A percentile compares a stretch with the other conserved stretches of the same genome.
These are phyloP conservation scores for Capreolus pygargus DNA, from an alignment of 2,113 vertebrate species.

Conservation along the genomic window DNA sequence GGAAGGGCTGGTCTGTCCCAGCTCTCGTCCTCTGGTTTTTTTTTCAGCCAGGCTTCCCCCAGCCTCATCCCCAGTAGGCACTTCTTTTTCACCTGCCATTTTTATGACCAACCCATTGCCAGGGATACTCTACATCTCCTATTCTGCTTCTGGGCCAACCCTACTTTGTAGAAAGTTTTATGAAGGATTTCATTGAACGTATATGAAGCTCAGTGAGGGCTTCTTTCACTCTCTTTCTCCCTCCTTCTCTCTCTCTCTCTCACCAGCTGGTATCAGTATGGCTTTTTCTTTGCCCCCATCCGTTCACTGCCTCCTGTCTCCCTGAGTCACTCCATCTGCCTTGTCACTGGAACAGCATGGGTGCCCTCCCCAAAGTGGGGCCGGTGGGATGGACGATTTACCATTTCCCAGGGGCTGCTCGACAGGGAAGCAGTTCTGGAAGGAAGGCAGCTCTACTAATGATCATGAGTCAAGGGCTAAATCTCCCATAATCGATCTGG, in stretches of 20 bases:
- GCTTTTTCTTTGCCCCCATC: slow-evolving; percentile 44
- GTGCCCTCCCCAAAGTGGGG: neutral
- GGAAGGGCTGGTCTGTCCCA: neutral
- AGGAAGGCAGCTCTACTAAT: neutral
- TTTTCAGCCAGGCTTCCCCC: neutral
- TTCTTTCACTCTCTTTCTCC: neutral
- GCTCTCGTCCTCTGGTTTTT: neutral
- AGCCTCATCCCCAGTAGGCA: neutral
- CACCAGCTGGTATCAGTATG: slow-evolving; percentile 34
- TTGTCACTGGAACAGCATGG: slow-evolving; percentile 52
- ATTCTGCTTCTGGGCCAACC: neutral
- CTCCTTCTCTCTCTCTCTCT: neutral
- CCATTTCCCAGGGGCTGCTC: slow-evolving; percentile 34
- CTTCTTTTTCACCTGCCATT: neutral
- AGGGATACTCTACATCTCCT: neutral
- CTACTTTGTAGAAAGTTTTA: neutral
- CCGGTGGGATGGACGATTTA: slow-evolving; percentile 23
- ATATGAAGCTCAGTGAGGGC: neutral
- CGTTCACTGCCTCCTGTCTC: slow-evolving; percentile 51
- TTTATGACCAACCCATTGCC: neutral
- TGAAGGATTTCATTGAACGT: neutral
- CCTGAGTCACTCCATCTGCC: slow-evolving; percentile 72
- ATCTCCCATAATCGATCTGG: neutral
- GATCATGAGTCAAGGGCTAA: neutral
- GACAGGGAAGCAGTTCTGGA: neutral